Conservation (phyloP, 2,113 vertebrate species). For the Oreochromis niloticus region DNA sequence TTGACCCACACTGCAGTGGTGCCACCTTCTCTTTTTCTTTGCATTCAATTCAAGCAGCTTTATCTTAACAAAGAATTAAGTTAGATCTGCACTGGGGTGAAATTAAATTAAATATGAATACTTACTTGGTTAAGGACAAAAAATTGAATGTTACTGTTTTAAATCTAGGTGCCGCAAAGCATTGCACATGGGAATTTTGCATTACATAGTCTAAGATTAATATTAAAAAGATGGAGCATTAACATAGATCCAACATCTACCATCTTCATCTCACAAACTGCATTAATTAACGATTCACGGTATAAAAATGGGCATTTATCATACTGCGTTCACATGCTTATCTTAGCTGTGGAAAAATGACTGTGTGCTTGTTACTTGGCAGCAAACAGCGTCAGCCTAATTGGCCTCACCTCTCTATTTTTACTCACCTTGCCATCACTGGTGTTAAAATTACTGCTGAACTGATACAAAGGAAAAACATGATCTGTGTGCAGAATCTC, state of each 20-base stretch:
- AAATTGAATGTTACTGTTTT: not conserved
- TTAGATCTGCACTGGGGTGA: not conserved
- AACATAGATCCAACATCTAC: not conserved
- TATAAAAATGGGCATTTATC: not conserved
- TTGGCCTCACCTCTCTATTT: not conserved
- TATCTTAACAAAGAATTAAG: not conserved
- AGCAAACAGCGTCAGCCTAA: not conserved
- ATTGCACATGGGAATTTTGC: not conserved
- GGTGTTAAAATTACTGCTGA: not conserved
- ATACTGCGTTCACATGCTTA: not conserved
- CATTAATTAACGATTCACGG: not conserved
- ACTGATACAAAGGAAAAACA: not conserved
- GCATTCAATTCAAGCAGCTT: not conserved
- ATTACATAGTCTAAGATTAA: not conserved
- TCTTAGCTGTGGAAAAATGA: not conserved
- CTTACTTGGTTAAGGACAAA: not conserved
- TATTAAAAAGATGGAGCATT: not conserved
- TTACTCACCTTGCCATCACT: not conserved
- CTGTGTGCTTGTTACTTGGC: not conserved
- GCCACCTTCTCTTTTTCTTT: not conserved
- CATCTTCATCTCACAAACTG: not conserved
- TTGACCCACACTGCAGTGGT: not conserved
- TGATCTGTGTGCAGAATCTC: not conserved
- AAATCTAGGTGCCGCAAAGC: not conserved
- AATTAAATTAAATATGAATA: not conserved